Base-by-base conservation (phyloP, 2,797 vertebrate species). In the Gymnopithys bicolor region DNA sequence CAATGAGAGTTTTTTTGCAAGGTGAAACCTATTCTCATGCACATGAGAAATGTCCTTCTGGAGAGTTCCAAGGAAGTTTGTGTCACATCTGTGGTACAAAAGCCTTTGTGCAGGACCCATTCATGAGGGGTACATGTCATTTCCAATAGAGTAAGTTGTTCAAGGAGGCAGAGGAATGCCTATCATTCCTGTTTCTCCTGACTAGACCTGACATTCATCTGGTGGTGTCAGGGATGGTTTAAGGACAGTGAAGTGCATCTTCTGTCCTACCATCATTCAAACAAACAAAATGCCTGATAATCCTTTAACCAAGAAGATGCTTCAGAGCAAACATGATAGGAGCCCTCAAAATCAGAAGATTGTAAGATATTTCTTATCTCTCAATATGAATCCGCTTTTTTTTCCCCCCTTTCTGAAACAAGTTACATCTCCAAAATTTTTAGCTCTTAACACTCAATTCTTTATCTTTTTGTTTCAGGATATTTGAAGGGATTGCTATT, bases 181-280 rank as follows among this genome's bases (percentile, higher is more conserved):
- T 85, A 27, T 93, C 60, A 92, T 51, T 89, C 79, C 84, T 85
- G 53, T 67, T 77, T 80, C 84, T 85, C 86, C 62, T 96, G 90
- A 94, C 71, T 80, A 95, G 90, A 95, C 75, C 84, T 95, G 94
- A 95, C 90, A 28, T 92, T 97, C 92, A 93, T 95, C 96, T 95
- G 93, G 90, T 95, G 84, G 86, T 92, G 89, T 97, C 92, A 85
- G 86, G 60, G 89, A 94, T 74, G 56, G 92, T 96, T 95, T 97
- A 87, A 92, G 86, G 92, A 95, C 85, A 87, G n/a, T 85, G 81
- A 95, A 95, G 95, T 80, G 30, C 93, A 94, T 95, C 93, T 94
- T 92, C 93, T 68, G n/a, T 89, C 22, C 68, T 94, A 60, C 60
- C 56, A 78, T 84, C 62, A 75, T 62, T 77, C 84, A 93, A 69